Conservation (phyloP, 2,113 vertebrate genomes). For the Addax nasomaculatus region DNA sequence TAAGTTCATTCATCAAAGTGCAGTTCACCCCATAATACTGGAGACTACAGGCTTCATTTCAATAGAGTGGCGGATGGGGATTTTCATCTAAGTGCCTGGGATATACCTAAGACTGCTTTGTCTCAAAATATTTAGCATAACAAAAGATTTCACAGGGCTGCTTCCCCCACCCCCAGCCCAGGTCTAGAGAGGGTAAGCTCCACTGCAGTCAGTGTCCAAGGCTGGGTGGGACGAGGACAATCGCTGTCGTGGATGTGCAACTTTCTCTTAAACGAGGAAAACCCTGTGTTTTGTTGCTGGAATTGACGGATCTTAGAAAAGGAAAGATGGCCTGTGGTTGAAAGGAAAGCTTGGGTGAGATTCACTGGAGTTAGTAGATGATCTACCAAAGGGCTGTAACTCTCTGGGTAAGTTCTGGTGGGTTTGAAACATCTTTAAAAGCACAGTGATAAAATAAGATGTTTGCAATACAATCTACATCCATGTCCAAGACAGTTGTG, state of each 20-base stretch:
- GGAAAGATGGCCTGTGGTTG: background rate
- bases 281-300: background rate
- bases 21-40: background rate
- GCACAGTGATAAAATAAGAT: background rate
- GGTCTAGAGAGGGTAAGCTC: background rate
- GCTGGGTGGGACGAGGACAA: background rate
- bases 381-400: background rate
- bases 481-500: background rate
- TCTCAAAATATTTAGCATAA: background rate
- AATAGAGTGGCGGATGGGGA: background rate
- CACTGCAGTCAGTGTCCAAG: too few relatives aligned
- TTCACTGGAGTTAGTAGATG: background rate
- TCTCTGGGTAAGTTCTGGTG: background rate
- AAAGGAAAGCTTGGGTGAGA: background rate
- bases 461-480: background rate
- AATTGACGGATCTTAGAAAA: background rate
- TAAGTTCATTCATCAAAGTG: background rate
- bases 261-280: background rate
- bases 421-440: background rate
- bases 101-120: background rate
- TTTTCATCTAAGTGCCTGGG: background rate
- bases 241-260: accelerated
- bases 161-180: background rate
- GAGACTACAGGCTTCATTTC: background rate
- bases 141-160: background rate